Conservation (phyloP, 2,888 invertebrate species). For the Hirtodrosophila cameraria region DNA sequence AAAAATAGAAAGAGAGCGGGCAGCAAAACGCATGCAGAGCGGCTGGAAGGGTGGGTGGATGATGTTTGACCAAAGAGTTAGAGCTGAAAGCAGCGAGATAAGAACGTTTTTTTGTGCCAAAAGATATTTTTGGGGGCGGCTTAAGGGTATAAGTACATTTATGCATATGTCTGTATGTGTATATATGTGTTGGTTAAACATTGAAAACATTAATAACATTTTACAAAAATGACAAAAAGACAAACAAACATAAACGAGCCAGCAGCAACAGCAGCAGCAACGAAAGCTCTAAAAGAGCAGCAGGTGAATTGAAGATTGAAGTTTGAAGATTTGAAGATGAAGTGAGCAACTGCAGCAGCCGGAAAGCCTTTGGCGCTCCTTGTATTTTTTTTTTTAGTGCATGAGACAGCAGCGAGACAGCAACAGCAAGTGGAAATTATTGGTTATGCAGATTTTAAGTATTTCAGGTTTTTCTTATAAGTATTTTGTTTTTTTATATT, state of each 20-base stretch:
- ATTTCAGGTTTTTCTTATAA: slow-evolving; percentile 22
- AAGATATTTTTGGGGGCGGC: slow-evolving; percentile 26
- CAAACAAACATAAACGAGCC: slow-evolving; percentile 26
- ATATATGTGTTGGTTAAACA: slow-evolving; percentile 59
- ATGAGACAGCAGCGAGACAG: slow-evolving; percentile 16
- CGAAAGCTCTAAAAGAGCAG: slow-evolving; percentile 8
- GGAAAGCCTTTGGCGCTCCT: slow-evolving; percentile 23
- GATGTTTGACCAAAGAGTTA: slow-evolving; percentile 39
- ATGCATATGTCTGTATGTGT: slow-evolving; percentile 7
- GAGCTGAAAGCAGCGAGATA: slow-evolving; percentile 41
- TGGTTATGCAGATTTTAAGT: slow-evolving; percentile 18
- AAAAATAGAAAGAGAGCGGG: slow-evolving; percentile 38
- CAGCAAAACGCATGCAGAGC: slow-evolving; percentile 53
- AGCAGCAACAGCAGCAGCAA: slow-evolving; percentile 36
- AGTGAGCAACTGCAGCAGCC: slow-evolving; percentile 40
- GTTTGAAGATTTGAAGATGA: slow-evolving; percentile 12
- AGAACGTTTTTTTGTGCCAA: slow-evolving; percentile 19
- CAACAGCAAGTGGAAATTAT: slow-evolving; percentile 37
- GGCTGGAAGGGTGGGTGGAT: slow-evolving; percentile 31
- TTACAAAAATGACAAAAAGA: no score
- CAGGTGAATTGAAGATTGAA: slow-evolving; percentile 11
- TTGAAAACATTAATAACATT: slow-evolving; percentile 65
- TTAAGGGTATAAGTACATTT: slow-evolving; percentile 38
- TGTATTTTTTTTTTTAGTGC: no score
- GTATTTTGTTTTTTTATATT: no score